Conservation (phyloP, 2,113 vertebrate species). For the Pomatorhinus ruficollis region DNA sequence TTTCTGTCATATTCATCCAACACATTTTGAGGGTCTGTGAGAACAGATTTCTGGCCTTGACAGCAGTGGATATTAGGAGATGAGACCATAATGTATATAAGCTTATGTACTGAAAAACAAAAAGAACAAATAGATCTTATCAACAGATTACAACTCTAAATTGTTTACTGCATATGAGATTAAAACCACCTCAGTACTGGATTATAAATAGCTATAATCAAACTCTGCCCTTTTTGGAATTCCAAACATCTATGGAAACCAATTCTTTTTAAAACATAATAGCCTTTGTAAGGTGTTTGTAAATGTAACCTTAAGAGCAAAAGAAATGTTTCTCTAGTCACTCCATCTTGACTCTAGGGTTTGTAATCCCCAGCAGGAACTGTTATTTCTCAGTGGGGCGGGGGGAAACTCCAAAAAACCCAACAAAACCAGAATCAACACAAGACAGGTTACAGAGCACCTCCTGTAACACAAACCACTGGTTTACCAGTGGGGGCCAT, state of each 20-base stretch:
- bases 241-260: background rate
- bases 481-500: fast-evolving
- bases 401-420: too few relatives aligned
- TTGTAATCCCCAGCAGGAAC: background rate
- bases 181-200: background rate
- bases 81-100: background rate
- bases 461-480: background rate
- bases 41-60: background rate
- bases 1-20: background rate
- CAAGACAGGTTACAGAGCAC: background rate
- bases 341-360: background rate
- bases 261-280: background rate
- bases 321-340: background rate
- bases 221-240: slow-evolving; percentile 23
- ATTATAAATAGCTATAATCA: slow-evolving; percentile 5
- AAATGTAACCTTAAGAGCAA: background rate
- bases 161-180: background rate
- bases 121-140: background rate
- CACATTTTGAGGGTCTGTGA: background rate
- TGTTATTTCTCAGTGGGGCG: background rate
- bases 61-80: background rate
- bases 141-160: background rate
- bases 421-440: background rate
- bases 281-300: background rate
- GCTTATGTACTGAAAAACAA: background rate